These are phyloP conservation scores for Ophion ellenae DNA, from an alignment of 2,888 invertebrate species.

Conservation along the genomic window DNA sequence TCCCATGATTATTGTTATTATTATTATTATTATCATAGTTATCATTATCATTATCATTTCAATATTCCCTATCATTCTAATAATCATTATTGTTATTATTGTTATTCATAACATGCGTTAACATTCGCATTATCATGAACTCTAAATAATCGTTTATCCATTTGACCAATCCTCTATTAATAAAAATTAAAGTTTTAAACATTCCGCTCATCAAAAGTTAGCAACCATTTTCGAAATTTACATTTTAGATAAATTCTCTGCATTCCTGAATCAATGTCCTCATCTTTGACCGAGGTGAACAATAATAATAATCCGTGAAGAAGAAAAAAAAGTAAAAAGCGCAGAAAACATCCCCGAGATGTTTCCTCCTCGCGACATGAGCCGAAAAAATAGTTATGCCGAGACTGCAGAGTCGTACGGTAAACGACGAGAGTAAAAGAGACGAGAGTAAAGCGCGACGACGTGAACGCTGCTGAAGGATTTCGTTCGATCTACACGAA, in stretches of 20 bases:
- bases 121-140: no score
- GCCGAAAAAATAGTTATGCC: not conserved
- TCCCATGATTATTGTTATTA: not conserved
- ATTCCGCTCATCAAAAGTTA: not conserved
- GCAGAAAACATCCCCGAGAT: not conserved
- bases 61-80: not conserved
- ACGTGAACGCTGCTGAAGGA: not conserved
- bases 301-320: not conserved
- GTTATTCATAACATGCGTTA: not conserved
- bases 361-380: not conserved
- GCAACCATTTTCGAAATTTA: not conserved
- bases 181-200: not conserved
- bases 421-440: conserved; percentile 1
- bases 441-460: not conserved
- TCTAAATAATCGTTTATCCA: not conserved
- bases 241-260: not conserved
- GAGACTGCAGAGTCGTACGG: not conserved
- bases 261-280: not conserved
- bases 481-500: not conserved
- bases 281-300: not conserved
- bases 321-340: not conserved
- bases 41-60: not conserved
- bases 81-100: not conserved
- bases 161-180: not conserved
- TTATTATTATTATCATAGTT: not conserved